phyloP scores from a whole-genome alignment of 2,888 invertebrate genomes.

The Biston stratarius region DNA sequence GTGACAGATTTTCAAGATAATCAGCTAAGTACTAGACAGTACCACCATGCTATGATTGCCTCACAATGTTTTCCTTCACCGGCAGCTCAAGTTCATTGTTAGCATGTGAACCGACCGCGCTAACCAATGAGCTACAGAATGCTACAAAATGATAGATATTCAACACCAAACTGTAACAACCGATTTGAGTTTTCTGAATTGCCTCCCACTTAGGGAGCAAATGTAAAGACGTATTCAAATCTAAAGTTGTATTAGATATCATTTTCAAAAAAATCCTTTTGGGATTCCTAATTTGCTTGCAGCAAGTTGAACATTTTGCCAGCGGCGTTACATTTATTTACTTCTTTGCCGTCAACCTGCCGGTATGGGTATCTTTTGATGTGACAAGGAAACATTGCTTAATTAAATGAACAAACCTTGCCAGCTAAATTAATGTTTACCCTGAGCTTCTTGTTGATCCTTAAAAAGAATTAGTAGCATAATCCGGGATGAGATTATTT shows the following conservation, averaged over 20 bases:
- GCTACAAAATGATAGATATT: no score
- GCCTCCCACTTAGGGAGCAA: no score
- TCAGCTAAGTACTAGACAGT: no score
- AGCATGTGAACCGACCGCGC: no score
- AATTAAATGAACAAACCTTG: conserved; percentile 35
- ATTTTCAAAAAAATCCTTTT: not conserved
- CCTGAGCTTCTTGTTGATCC: conserved; percentile 31
- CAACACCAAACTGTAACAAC: no score
- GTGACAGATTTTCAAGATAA: no score
- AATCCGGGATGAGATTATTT: conserved; percentile 36
- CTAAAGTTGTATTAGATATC: not conserved
- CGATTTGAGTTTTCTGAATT: no score
- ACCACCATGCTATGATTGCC: no score
- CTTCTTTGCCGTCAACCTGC: conserved; percentile 8
- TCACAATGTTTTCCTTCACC: no score
- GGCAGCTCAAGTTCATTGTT: no score
- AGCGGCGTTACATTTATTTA: not conserved
- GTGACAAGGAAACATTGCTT: conserved; percentile 38
- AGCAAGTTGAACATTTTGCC: not conserved
- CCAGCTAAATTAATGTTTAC: conserved; percentile 36
- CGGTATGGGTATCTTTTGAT: conserved; percentile 19
- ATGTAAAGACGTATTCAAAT: no score
- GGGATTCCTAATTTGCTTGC: not conserved
- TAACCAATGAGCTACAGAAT: no score
- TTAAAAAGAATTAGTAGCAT: conserved; percentile 35